Conservation (phyloP, 1,140 invertebrate species). For the Saccostrea echinata region DNA sequence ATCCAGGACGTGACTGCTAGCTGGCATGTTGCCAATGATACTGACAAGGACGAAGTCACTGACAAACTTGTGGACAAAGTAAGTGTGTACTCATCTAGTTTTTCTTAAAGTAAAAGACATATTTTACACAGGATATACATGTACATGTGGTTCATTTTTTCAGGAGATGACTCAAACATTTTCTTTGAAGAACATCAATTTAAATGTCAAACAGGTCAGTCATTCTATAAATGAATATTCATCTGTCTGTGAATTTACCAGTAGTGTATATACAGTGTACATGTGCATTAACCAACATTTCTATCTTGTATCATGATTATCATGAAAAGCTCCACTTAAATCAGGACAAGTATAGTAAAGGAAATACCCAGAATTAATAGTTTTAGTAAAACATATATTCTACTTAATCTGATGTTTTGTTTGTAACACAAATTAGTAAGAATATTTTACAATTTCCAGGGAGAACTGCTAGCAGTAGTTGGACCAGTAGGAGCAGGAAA, state of each 20-base stretch:
- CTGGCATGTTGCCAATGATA: neutral
- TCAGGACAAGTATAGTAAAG: too few relatives aligned
- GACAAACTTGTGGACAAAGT: constrained; percentile 28
- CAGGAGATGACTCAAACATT: constrained; percentile 29
- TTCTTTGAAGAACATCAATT: constrained; percentile 47
- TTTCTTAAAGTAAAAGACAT: neutral
- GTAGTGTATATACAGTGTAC: too few relatives aligned
- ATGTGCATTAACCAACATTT: too few relatives aligned
- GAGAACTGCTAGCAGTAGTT: constrained; percentile 86
- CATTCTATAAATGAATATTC: neutral
- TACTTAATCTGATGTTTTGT: neutral
- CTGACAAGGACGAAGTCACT: neutral
- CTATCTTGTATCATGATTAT: too few relatives aligned
- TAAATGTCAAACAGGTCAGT: constrained; percentile 67
- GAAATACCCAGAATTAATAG: neutral
- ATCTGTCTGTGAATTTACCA: too few relatives aligned
- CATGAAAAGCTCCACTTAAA: too few relatives aligned
- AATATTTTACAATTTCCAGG: constrained; percentile 78
- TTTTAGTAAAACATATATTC: neutral
- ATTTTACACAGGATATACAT: neutral
- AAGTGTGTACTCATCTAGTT: neutral
- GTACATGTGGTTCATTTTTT: neutral
- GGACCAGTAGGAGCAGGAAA: constrained; percentile 90
- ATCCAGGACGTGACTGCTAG: constrained; percentile 1
- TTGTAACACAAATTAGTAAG: neutral